Evolutionary conservation across 2,113 vertebrate species (phyloP).

Genomic region (Ailuropoda melanoleuca): DNA sequence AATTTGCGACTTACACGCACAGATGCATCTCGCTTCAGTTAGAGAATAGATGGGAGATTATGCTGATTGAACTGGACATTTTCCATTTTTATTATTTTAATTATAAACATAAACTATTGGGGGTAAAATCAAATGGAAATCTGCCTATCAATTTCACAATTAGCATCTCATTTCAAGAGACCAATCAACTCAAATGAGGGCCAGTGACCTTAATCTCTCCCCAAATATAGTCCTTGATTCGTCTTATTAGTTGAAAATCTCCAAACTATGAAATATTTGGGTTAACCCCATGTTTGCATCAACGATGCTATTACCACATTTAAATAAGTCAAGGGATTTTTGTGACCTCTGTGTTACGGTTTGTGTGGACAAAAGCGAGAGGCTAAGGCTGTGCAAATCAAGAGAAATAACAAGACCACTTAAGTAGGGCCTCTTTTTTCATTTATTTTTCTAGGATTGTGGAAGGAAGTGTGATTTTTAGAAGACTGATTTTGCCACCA

Average conservation of each 20-base stretch:
- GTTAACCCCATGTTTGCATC: slow-evolving; percentile 67
- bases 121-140: slow-evolving; percentile 73
- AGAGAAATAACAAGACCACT: slow-evolving; percentile 56
- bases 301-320: slow-evolving; percentile 65
- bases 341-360: slow-evolving; percentile 73
- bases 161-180: slow-evolving; percentile 89
- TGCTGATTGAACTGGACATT: slow-evolving; percentile 60
- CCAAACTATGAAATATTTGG: slow-evolving; percentile 76
- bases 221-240: slow-evolving; percentile 73
- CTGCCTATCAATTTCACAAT: slow-evolving; percentile 86
- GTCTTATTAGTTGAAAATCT: slow-evolving; percentile 78
- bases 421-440: not conserved
- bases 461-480: slow-evolving; percentile 30
- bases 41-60: slow-evolving; percentile 53
- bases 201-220: slow-evolving; percentile 92
- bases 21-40: not conserved
- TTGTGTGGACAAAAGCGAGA: slow-evolving; percentile 46
- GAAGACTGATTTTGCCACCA: slow-evolving; percentile 46
- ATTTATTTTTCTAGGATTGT: slow-evolving; percentile 52
- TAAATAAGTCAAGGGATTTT: slow-evolving; percentile 77
- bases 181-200: slow-evolving; percentile 91
- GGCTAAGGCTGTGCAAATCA: slow-evolving; percentile 49
- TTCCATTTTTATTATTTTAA: slow-evolving; percentile 76
- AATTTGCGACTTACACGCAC: not conserved
- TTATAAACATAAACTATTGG: slow-evolving; percentile 80